Evolutionary conservation across 2,888 invertebrate species (phyloP), one percentile per base, ranked within the genome.

Genomic region (Ethmia dodecea): DNA sequence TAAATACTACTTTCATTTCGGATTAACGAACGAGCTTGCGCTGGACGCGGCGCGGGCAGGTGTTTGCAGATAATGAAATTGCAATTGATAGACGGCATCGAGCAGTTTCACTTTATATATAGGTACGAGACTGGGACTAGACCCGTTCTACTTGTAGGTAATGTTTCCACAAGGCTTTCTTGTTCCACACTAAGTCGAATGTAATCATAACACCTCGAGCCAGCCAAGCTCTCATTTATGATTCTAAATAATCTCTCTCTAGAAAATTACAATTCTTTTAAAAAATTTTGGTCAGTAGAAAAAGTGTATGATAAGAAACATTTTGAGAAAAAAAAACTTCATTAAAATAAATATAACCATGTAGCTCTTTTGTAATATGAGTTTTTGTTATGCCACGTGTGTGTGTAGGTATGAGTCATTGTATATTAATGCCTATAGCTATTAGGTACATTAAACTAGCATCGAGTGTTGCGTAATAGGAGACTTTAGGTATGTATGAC

Each of bases 51-150:
- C 8, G 22, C 8, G 22, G 22, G 22, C 22, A 22, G 22, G 55
- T 52, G 59, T 54, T 70, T 49, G 57, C 50, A 60, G 65, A 77
- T 78, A 78, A 79, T 76, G 71, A 76, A 78, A 78, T 71, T 69
- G 72, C 74, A 71, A 68, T 72, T 78, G 76, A 79, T 77, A 79
- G 75, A 72, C 64, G 60, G 54, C 60, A 58, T 46, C 45, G 45
- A 43, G 63, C 60, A 73, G 74, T 80, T 81, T 81, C 80, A 79
- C 80, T 79, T 77, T 66, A 69, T 66, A n/a, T n/a, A n/a, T n/a
- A n/a, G n/a, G n/a, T n/a, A n/a, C n/a, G n/a, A n/a, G 67, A 61
- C 61, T 56, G 31, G 22, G 62, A 45, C 48, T 38, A 33, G 67
- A 77, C 78, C 67, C 51, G 78, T 78, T 78, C 65, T 59, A 65